These are phyloP conservation scores for Platycheirus rosarum DNA, from an alignment of 2,888 invertebrate species.

Conservation along the genomic window DNA sequence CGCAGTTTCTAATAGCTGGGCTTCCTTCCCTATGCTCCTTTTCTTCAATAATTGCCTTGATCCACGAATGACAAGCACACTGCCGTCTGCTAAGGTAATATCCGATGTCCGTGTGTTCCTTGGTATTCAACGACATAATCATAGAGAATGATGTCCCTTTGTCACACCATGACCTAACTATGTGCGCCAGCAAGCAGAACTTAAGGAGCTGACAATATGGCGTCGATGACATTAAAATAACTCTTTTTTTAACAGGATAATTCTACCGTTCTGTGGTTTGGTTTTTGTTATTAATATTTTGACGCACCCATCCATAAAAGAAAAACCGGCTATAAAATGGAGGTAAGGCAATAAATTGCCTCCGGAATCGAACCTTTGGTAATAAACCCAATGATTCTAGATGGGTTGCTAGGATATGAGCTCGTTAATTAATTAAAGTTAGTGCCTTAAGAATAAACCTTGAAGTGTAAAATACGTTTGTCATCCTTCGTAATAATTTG, in stretches of 20 bases:
- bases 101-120: constrained; percentile 45
- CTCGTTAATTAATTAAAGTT: constrained; percentile 53
- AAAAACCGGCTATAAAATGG: constrained; percentile 41
- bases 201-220: constrained; percentile 57
- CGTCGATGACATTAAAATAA: constrained; percentile 66
- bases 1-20: constrained; percentile 71
- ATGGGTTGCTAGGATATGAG: constrained; percentile 51
- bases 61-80: constrained; percentile 56
- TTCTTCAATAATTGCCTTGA: constrained; percentile 61
- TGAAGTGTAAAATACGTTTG: background rate
- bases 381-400: constrained; percentile 68
- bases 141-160: constrained; percentile 71
- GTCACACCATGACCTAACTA: too few relatives aligned
- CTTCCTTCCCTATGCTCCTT: constrained; percentile 13
- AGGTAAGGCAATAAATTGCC: constrained; percentile 20
- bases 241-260: constrained; percentile 65
- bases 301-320: constrained; percentile 61
- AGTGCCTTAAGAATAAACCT: background rate
- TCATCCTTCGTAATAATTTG: too few relatives aligned
- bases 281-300: constrained; percentile 42
- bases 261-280: constrained; percentile 20
- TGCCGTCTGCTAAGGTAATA: constrained; percentile 9
- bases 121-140: constrained; percentile 67
- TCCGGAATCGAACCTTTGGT: constrained; percentile 47
- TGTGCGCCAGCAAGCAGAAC: background rate